Base-by-base conservation (phyloP, 35 echinoderm and acorn worm species). In the Stichopus chloronotus region DNA sequence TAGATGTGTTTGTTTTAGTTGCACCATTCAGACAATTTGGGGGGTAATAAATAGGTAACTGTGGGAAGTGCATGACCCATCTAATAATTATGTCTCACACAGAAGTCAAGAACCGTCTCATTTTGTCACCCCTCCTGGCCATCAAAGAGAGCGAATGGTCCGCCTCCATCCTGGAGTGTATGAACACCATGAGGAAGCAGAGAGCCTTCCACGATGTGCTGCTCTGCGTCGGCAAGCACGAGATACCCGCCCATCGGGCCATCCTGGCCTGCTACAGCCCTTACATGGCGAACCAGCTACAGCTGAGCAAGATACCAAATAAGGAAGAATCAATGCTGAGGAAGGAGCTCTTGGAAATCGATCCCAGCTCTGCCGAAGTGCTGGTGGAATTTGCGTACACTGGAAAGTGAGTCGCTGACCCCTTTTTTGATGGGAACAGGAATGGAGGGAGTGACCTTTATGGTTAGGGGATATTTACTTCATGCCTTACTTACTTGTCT, bases 321-420 rank as follows among this genome's bases (percentile, higher is more conserved):
- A 54, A 77, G 79, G 84, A 92, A 63, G 58, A 92, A 84, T 52
- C 58, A 43, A 77, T 95, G 84, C 65, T 90, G 17, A 82, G 77
- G 11, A 90, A 91, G 13, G 65, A 63, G 77, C 30, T 95, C 56
- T 56, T 53, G 88, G 94, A 55, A 84, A 88, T 99, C 3, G 90
- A 92, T 8, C 59, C 93, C 1, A 58, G 69, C 69, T 87, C 95
- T n/a, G 87, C 95, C 3, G 95, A 99, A 78, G 53, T 92, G 79
- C 90, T 99, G 14, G 95, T 99, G 79, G 96, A 99, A 87, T 99
- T 95, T 79, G 95, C 95, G 4, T 99, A 99, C 86, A 96, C 95
- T 52, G 95, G 93, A 93, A 96, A 92, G 95, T 96, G 53, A 92
- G 93, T 98, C 5, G 4, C 30, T 88, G 22, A 8, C 58, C 30